A percentile compares a stretch with the other conserved stretches of the same genome.
Conservation (phyloP, 2,888 invertebrate genomes). For the Dryobota labecula region DNA sequence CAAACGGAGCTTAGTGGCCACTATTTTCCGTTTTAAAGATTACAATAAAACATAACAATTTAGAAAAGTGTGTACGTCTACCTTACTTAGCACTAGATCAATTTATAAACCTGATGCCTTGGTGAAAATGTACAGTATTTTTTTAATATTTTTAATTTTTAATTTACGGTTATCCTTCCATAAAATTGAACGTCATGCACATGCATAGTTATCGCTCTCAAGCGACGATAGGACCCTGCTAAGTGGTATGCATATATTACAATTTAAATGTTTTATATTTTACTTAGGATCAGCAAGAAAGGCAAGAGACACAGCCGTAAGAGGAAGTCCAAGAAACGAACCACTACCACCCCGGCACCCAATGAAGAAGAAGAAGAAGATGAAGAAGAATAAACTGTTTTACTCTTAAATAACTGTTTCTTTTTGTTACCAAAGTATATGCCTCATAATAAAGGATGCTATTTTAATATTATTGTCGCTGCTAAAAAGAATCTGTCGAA, state of each 20-base stretch:
- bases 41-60: no score
- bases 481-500: conserved; percentile 7
- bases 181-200: background rate
- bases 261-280: background rate
- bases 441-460: conserved; percentile 15
- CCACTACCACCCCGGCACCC: conserved; percentile 73
- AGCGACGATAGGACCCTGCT: background rate
- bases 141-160: no score
- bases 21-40: no score
- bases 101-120: no score
- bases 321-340: conserved; percentile 72
- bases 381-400: conserved; percentile 66
- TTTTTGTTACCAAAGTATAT: conserved; percentile 26
- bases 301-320: conserved; percentile 77
- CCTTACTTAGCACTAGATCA: no score
- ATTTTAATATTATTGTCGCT: conserved; percentile 20
- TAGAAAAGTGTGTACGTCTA: no score
- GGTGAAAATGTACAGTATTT: no score
- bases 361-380: conserved; percentile 73
- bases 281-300: conserved; percentile 71
- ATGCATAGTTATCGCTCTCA: background rate
- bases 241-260: background rate
- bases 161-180: accelerated
- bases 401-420: conserved; percentile 10
- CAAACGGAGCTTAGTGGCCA: no score